Evolutionary conservation across 1,140 invertebrate genomes (phyloP), one percentile per base, ranked within the genome.

Genomic region (Zophobas morio): DNA sequence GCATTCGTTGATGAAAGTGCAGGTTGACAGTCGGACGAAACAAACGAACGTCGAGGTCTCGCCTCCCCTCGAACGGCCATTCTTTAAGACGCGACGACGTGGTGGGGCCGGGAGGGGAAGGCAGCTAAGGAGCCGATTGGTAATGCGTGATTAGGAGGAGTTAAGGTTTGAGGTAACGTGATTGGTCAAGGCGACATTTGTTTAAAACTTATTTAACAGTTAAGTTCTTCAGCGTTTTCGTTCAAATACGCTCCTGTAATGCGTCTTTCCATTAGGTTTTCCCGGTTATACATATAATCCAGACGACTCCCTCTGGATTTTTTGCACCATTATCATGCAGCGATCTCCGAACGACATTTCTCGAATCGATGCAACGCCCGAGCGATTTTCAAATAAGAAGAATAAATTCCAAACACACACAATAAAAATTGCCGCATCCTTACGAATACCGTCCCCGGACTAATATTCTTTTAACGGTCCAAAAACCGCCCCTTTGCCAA

Each of bases 381-480:
- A 46, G 8, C 42, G 42, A 46, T 46, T 46, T 46, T 46, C 42
- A 46, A 46, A 46, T 46, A 46, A 46, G 42, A 46, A 3, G 49
- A 51, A 66, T 47, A 66, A 66, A 66, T 66, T 66, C 60, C 60
- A 20, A 6, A 40, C 8, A 42, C 60, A 39, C 57, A 63, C 56
- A 60, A 60, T 60, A 60, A 37, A 60, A 42, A 66, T 66, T 42
- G 60, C 37, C 60, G 60, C 39, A 42, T 51, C 4, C 49, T 40
- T 60, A n/a, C 35, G 57, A 63, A 63, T 63, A 37, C 39, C 60
- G 39, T 66, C 60, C 60, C 49, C 49, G n/a, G 4, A 51, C 39
- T 66, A 66, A 66, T 66, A 66, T 66, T 66, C 60, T 46, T 66
- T 47, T 47, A 66, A 46, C 60, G 60, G 60, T 66, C 60, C 60